Conservation (phyloP, 2,113 vertebrate species). For the Numida meleagris region DNA sequence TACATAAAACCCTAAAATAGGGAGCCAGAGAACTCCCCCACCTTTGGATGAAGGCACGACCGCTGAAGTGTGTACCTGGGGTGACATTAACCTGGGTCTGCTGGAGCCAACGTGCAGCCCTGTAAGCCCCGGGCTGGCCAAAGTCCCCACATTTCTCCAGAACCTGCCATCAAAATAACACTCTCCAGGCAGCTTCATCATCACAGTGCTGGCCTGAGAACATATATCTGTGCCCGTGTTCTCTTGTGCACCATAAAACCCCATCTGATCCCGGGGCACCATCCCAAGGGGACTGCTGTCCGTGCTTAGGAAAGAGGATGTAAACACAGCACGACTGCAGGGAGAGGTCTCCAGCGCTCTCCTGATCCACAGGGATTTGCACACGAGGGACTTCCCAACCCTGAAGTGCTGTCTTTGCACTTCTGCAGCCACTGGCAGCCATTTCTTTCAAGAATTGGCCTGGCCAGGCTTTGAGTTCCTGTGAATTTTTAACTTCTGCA, state of each 20-base stretch:
- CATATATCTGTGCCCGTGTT: fast-evolving
- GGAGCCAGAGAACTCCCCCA: background rate
- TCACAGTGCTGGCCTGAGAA: background rate
- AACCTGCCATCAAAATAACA: background rate
- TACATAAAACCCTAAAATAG: constrained; percentile 47
- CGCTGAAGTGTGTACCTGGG: background rate
- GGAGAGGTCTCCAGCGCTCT: background rate
- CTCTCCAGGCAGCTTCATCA: background rate
- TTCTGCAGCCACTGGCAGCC: background rate
- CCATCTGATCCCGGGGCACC: background rate
- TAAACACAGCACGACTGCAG: fast-evolving
- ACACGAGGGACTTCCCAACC: background rate
- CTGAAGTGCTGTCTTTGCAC: background rate
- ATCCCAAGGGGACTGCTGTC: background rate
- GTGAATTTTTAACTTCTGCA: fast-evolving
- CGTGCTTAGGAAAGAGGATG: fast-evolving
- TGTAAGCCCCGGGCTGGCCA: background rate
- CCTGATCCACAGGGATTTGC: background rate
- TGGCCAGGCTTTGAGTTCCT: fast-evolving
- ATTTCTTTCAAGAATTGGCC: background rate
- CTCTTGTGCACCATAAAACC: background rate
- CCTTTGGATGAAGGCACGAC: background rate
- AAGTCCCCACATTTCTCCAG: fast-evolving
- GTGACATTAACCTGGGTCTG: fast-evolving
- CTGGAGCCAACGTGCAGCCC: fast-evolving